Base-by-base conservation (phyloP, 2,113 vertebrate species). In the Hemiscyllium ocellatum region DNA sequence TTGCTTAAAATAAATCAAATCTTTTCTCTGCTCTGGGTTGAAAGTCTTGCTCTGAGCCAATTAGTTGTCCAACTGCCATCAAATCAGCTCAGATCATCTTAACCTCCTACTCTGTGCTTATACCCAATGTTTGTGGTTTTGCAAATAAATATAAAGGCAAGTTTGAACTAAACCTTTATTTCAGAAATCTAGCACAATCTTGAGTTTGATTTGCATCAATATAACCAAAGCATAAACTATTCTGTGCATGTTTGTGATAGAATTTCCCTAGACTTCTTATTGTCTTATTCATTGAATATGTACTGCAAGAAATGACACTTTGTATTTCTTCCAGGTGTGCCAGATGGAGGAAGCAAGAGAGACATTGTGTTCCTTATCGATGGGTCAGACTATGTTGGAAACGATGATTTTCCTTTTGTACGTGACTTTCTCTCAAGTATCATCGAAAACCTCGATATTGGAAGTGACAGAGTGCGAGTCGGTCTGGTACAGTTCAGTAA, bases 391-490 rank as follows among this genome's bases (percentile, higher is more conserved):
- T 96, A 97, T 70, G 96, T 99, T 98, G 98, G 98, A 68, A 97
- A 95, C 96, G 0, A 76, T 42, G 86, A 95, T 89, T 97, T 99
- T 97, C 97, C 97, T 3, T 93, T 97, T 26, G 96, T 99, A 56
- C 98, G 98, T 33, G 98, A 98, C 80, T 99, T 99, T 95, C 97
- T 99, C 97, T 96, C 17, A 97, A 97, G 96, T 96, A 98, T 99
- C 97, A 97, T 99, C 72, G 97, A 98, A 96, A 97, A 65, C 96
- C 97, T 99, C 97, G 98, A 98, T 78, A 97, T 99, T 95, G 99
- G 99, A 96, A 98, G 97, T 3, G 97, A 99, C 86, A 97, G 97
- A 10, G 98, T 99, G 95, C 99, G 98, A 97, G 97, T 99, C 0
- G 98, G 98, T 0, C 97, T 99, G 96, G 98, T 98, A 0, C 98